A percentile compares a stretch with the other conserved stretches of the same genome.
Conservation (phyloP, 2,888 invertebrate genomes). For the Crepidodera aurea region DNA sequence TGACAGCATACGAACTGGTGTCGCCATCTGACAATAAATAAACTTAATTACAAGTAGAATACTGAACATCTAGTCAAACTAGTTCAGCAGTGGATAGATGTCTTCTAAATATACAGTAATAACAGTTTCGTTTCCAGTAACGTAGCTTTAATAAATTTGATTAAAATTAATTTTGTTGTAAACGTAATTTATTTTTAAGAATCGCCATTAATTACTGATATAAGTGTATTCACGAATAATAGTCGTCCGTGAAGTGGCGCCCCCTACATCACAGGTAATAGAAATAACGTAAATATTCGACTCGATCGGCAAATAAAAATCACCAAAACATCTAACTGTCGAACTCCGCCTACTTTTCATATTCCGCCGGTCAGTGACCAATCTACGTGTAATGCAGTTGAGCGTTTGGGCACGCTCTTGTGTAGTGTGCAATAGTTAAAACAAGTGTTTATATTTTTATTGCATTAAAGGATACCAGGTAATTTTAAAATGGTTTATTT, state of each 20-base stretch:
- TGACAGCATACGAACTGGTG: no score
- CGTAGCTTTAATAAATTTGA: no score
- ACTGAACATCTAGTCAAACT: no score
- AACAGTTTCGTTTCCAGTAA: no score
- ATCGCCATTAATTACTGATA: no score
- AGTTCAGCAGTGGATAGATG: no score
- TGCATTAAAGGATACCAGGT: slow-evolving; percentile 27
- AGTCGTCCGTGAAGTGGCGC: slow-evolving; percentile 18
- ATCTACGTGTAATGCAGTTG: slow-evolving; percentile 61
- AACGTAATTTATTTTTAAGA: no score
- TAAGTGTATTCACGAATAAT: no score
- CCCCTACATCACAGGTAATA: slow-evolving; percentile 14
- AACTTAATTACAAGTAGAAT: no score
- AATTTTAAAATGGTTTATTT: slow-evolving; percentile 13
- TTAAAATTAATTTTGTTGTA: no score
- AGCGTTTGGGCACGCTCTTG: slow-evolving; percentile 44
- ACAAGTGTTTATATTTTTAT: slow-evolving; percentile 62
- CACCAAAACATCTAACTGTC: slow-evolving; percentile 36
- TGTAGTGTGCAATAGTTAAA: slow-evolving; percentile 42
- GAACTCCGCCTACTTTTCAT: slow-evolving; percentile 48
- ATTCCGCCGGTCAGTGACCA: slow-evolving; percentile 62
- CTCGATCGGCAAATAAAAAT: slow-evolving; percentile 37
- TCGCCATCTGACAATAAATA: no score
- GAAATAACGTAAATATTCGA: slow-evolving; percentile 20
- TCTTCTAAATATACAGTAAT: no score